Evolutionary conservation across 2,888 invertebrate genomes (phyloP).

Genomic region (Volucella inflata): DNA sequence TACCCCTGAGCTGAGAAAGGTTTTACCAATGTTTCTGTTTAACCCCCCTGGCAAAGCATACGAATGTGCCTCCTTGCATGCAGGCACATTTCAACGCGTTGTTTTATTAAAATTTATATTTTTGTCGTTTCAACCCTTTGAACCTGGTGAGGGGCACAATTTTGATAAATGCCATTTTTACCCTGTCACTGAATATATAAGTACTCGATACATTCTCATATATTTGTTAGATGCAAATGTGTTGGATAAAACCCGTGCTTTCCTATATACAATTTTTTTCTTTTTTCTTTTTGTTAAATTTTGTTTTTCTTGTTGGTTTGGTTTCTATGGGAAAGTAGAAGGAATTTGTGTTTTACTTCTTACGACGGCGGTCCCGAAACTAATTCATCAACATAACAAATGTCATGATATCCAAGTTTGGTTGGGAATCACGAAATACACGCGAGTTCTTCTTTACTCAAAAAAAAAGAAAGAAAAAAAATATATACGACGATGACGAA

Average conservation of each 20-base stretch:
- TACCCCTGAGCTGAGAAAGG: slow-evolving; percentile 14
- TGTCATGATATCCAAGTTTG: slow-evolving; percentile 74
- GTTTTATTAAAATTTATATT: slow-evolving; percentile 64
- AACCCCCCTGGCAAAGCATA: too few species aligned
- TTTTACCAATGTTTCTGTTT: not conserved
- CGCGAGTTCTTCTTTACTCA: slow-evolving; percentile 55
- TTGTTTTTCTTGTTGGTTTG: slow-evolving; percentile 48
- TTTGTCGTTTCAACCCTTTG: slow-evolving; percentile 64
- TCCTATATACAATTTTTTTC: not conserved
- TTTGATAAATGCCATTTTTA: slow-evolving; percentile 73
- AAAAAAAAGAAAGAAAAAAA: slow-evolving; percentile 62
- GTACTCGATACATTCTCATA: not conserved
- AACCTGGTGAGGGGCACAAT: slow-evolving; percentile 47
- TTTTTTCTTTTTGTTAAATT: slow-evolving; percentile 35
- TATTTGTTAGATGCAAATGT: not conserved
- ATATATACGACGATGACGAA: not conserved
- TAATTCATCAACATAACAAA: slow-evolving; percentile 75
- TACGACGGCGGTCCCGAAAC: slow-evolving; percentile 48
- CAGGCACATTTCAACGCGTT: slow-evolving; percentile 63
- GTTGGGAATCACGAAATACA: slow-evolving; percentile 72
- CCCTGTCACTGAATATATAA: slow-evolving; percentile 38
- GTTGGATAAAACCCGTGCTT: not conserved
- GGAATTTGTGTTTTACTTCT: slow-evolving; percentile 23
- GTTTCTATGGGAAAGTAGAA: slow-evolving; percentile 68
- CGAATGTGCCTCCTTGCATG: slow-evolving; percentile 50